Percentiles rank a stretch among this genome's conserved stretches.
These are phyloP conservation scores for Aramus guarauna DNA, from an alignment of 2,113 vertebrate species.

Conservation along the genomic window DNA sequence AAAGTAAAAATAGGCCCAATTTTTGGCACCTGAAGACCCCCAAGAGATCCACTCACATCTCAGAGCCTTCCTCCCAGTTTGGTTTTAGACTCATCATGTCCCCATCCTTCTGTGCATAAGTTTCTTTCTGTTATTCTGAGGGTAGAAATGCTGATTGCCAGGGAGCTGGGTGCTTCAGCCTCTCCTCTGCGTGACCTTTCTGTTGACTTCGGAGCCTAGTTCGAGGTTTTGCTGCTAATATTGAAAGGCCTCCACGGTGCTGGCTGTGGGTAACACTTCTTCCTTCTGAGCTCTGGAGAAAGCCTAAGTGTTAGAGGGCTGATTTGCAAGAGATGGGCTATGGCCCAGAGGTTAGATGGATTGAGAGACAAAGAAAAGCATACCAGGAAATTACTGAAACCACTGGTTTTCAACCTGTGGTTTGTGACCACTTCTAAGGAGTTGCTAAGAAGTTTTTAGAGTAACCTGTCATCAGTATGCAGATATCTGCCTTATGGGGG, in stretches of 20 bases:
- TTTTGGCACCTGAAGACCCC: neutral
- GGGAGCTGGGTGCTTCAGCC: neutral
- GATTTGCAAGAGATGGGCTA: neutral
- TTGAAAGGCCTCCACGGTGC: neutral
- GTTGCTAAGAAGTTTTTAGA: neutral
- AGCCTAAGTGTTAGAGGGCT: neutral
- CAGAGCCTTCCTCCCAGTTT: neutral
- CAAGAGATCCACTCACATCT: neutral
- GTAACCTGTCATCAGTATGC: neutral
- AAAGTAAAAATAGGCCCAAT: neutral
- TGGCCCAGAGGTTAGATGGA: neutral
- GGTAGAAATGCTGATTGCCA: neutral
- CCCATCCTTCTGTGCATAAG: neutral
- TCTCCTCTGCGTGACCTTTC: neutral
- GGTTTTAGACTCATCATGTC: neutral
- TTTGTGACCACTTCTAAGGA: neutral
- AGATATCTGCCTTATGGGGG: neutral
- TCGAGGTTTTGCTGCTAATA: neutral
- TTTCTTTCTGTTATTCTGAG: neutral
- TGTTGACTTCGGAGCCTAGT: neutral
- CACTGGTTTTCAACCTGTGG: neutral
- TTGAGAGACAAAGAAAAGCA: neutral
- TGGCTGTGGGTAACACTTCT: neutral
- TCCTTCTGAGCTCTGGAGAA: neutral
- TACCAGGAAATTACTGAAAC: neutral